Base-by-base conservation (phyloP, 2,888 invertebrate genomes). In the Clusia tigrina region DNA sequence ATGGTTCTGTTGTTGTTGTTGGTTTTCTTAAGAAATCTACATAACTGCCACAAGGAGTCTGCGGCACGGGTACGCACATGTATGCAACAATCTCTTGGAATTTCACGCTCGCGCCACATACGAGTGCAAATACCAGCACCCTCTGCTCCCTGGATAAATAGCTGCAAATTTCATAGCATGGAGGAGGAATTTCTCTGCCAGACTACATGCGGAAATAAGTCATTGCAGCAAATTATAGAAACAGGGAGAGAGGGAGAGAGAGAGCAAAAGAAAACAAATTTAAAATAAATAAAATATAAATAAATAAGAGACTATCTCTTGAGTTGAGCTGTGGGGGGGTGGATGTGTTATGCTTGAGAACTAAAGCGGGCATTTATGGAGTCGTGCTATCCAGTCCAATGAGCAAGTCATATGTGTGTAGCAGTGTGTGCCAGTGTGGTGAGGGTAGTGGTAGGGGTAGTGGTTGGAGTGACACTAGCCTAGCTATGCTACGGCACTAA, bases 221-320 rank as follows among this genome's bases (percentile, higher is more conserved):
- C 20, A 48, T 48, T 22, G 3, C 20, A 3, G 48, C 48, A 48
- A 20, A 18, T 48, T 48, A 48, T 3, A 22, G 15, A 18, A 22
- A 22, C 3, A 32, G 6, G 32, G 12, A 32, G 6, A 9, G 12
- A 32, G 22, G 18, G 22, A 20, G 48, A 48, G 32, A 32, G 6
- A 32, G 6, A 32, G 6, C 32, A 6, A 32, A 32, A 32, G 32
- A 6, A 32, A 9, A 32, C 32, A 32, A 32, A 32, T 32, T 32
- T 32, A 6, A 37, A 62, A 64, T 64, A 64, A 62, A 64, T 61
- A 58, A 59, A 24, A 52, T 54, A 38, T 48, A 32, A 38, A 53
- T 26, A 25, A n/a, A 18, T 54, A 25, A 1, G 32, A 32, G 6
- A 32, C 32, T 32, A 32, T 6, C 32, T 9, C 32, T 12, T 32